Evolutionary conservation across 2,113 vertebrate species (phyloP), one percentile per base, ranked within the genome.

Genomic region (Callionymus lyra): DNA sequence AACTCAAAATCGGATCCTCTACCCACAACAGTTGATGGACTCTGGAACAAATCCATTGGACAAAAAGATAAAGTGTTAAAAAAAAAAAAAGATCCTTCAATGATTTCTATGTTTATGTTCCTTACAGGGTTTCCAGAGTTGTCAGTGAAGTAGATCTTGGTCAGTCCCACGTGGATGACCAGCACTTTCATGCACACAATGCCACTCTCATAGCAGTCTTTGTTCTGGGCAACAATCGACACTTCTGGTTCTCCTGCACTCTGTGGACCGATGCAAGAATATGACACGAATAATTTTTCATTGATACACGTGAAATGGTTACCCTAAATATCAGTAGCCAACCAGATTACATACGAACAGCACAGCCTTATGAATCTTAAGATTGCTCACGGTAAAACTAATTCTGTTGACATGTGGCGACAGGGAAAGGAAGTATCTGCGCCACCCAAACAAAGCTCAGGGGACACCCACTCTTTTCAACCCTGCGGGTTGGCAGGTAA

Each of bases 151-250:
- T 91, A 90, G 83, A 98, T 91, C 62, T 93, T 91, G 63, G 86
- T 90, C 19, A 88, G 86, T 40, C 90, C 91, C 79, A 94, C 79
- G 41, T 92, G 89, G 76, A 98, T 90, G 54, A 93, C 85, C 74
- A 98, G 76, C 71, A 87, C 87, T 85, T 94, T 98, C 32, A 93
- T 94, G 60, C 95, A 98, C 64, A 98, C 86, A 67, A 98, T 98
- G 49, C 93, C 90, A 12, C 93, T 98, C 75, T 98, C 94, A 77
- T 95, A 98, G 78, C 94, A 98, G 78, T 93, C 95, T 74, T 91
- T 94, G 77, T 98, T 98, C 78, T 96, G 91, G 44, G 91, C 78
- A 58, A 94, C 90, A 75, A 98, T 81, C 68, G 92, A 92, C 62
- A 96, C 67, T 65, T 92, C 92, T 16, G 84, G 84, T 51, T 88